Evolutionary conservation across 2,888 invertebrate species (phyloP).

Genomic region (Thymelicus lineola): DNA sequence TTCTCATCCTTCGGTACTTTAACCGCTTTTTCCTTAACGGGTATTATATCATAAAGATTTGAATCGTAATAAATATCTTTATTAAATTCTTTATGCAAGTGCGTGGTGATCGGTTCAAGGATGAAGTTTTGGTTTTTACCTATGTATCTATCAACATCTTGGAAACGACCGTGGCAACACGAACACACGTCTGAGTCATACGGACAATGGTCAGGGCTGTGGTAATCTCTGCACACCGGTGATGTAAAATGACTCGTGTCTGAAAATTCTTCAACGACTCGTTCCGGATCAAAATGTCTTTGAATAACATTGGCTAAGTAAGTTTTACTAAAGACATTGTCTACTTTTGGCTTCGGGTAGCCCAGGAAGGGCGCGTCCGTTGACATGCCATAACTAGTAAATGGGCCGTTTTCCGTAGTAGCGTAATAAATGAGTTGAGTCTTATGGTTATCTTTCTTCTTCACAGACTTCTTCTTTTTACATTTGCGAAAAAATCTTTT

Average conservation of each 20-base stretch:
- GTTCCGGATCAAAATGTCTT: conserved; percentile 60
- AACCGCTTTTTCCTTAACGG: conserved; percentile 65
- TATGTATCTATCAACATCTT: conserved; percentile 61
- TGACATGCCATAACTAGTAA: conserved; percentile 37
- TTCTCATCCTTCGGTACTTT: conserved; percentile 51
- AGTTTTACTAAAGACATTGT: conserved; percentile 27
- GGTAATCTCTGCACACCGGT: conserved; percentile 64
- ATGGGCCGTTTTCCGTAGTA: conserved; percentile 52
- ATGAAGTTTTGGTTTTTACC: conserved; percentile 41
- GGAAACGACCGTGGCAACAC: conserved; percentile 63
- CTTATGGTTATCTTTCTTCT: conserved; percentile 47
- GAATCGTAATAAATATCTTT: conserved; percentile 63
- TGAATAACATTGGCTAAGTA: conserved; percentile 58
- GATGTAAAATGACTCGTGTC: conserved; percentile 62
- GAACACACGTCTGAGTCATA: conserved; percentile 64
- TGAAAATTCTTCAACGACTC: conserved; percentile 52
- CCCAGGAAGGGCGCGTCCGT: background rate
- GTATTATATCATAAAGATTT: conserved; percentile 67
- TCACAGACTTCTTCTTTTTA: conserved; percentile 48
- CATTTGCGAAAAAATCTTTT: conserved; percentile 47
- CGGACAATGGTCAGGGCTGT: conserved; percentile 24
- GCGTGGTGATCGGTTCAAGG: conserved; percentile 37
- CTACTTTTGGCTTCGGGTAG: background rate
- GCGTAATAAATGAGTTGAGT: conserved; percentile 61
- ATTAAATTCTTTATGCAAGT: conserved; percentile 42